Conservation (phyloP, 2,113 vertebrate species). For the Chroicocephalus ridibundus region DNA sequence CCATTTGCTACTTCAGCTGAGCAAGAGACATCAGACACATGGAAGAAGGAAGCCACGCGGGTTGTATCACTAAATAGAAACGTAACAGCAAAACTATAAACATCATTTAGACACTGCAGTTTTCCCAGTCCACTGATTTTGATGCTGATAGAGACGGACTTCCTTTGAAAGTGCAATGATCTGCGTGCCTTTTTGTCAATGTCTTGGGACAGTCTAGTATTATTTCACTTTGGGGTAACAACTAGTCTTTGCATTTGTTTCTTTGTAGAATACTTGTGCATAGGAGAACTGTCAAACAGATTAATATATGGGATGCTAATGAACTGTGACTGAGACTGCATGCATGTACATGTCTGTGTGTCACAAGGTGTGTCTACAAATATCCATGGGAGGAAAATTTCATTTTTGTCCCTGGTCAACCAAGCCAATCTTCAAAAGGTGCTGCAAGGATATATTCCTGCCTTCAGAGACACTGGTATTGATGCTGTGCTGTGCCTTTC, state of each 20-base stretch:
- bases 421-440: background rate
- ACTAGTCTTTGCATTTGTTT: conserved; percentile 29
- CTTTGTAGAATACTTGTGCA: background rate
- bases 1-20: background rate
- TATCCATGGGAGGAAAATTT: background rate
- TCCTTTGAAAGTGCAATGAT: conserved; percentile 76
- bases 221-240: conserved; percentile 48
- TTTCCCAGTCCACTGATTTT: conserved; percentile 84
- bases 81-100: conserved; percentile 77
- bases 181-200: conserved; percentile 76
- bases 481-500: background rate
- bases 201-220: conserved; percentile 59
- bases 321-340: background rate
- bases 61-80: conserved; percentile 81
- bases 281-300: background rate
- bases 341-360: background rate
- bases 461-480: conserved; percentile 18
- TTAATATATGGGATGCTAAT: conserved; percentile 3
- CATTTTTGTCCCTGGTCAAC: background rate
- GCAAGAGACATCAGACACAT: background rate
- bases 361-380: background rate
- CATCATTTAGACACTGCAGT: conserved; percentile 80
- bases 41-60: conserved; percentile 50
- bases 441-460: background rate
- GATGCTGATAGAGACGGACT: conserved; percentile 82